Conservation (phyloP, 2,888 invertebrate species). For the Cynaeus angustus region DNA sequence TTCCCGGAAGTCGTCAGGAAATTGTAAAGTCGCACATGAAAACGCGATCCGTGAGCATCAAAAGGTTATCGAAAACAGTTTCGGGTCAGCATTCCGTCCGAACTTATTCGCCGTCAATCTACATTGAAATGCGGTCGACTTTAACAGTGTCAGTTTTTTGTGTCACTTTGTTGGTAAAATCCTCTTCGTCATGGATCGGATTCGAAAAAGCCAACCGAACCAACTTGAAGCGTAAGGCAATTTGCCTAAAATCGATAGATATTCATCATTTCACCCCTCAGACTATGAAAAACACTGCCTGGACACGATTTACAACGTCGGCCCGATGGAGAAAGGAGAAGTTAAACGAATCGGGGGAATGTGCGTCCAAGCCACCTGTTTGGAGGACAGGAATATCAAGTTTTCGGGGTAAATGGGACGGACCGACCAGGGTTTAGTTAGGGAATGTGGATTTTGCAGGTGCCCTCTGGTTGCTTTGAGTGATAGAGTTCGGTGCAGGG, state of each 20-base stretch:
- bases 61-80: constrained; percentile 37
- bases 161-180: background rate
- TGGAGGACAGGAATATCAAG: constrained; percentile 34
- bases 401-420: constrained; percentile 17
- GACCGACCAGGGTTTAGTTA: too few relatives aligned
- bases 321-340: constrained; percentile 44
- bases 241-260: background rate
- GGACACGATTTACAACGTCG: constrained; percentile 26
- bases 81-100: constrained; percentile 22
- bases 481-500: constrained; percentile 12
- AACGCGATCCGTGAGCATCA: constrained; percentile 3
- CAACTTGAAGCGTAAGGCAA: constrained; percentile 26
- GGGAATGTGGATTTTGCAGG: constrained; percentile 12
- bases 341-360: constrained; percentile 26
- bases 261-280: constrained; percentile 6
- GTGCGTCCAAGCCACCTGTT: constrained; percentile 43
- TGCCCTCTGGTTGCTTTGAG: constrained; percentile 31
- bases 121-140: constrained; percentile 19
- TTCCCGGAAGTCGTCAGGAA: constrained; percentile 6
- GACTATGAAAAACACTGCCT: constrained; percentile 38
- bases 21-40: constrained; percentile 6
- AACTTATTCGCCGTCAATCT: constrained; percentile 6
- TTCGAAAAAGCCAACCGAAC: constrained; percentile 30
- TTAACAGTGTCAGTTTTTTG: constrained; percentile 16
- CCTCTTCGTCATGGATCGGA: constrained; percentile 22